Conservation (phyloP, 2,113 vertebrate species). For the Jacana jacana region DNA sequence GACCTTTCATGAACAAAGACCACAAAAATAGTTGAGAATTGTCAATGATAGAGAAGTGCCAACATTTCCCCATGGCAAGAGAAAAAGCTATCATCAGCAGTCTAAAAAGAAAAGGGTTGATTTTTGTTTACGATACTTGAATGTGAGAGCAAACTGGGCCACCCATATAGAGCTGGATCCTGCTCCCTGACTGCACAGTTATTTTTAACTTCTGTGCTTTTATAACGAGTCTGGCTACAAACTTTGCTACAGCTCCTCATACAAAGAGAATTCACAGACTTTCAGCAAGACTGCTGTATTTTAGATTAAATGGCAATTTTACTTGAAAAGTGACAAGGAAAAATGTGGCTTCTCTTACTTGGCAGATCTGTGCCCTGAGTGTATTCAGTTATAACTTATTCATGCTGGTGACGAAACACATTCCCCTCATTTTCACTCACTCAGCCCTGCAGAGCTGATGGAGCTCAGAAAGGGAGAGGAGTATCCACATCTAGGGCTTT, state of each 20-base stretch:
- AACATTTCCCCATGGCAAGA: neutral
- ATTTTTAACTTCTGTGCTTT: conserved; percentile 48
- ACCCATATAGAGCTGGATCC: conserved; percentile 37
- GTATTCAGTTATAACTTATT: neutral
- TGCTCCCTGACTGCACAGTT: neutral
- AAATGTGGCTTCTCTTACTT: neutral
- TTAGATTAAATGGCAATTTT: neutral
- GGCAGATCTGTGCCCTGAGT: neutral
- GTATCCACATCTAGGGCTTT: neutral
- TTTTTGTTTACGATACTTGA: neutral
- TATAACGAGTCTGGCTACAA: neutral
- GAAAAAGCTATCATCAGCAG: neutral
- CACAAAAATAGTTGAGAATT: neutral
- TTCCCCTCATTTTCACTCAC: neutral
- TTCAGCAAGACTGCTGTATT: neutral
- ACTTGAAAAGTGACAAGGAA: neutral
- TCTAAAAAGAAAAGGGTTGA: neutral
- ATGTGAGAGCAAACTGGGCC: conserved; percentile 46
- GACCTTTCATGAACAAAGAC: neutral
- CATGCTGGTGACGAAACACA: neutral
- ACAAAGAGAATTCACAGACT: neutral
- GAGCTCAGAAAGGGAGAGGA: neutral
- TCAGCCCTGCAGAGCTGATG: neutral
- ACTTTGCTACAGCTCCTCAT: neutral
- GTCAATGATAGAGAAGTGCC: neutral